Conservation (phyloP, 2,797 vertebrate genomes). For the Nyctalus aviator region DNA sequence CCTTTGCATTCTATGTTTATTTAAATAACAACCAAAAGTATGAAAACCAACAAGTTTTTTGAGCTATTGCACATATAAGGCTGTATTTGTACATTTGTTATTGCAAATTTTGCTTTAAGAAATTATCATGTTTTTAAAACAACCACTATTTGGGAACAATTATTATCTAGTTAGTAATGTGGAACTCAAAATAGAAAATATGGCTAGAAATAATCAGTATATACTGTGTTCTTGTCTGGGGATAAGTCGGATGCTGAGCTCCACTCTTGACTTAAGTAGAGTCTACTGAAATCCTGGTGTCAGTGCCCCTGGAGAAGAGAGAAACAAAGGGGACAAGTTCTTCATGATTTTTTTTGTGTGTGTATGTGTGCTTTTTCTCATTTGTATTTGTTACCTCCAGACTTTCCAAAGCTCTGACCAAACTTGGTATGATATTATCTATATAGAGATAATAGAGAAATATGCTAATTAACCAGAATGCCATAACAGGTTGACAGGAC, state of each 20-base stretch:
- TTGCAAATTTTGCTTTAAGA: constrained; percentile 20
- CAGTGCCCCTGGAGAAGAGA: not conserved
- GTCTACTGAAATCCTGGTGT: not conserved
- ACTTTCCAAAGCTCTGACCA: not conserved
- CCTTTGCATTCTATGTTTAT: not conserved
- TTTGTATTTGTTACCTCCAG: not conserved
- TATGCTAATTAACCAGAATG: too few species aligned
- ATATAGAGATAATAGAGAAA: too few species aligned
- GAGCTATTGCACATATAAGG: not conserved
- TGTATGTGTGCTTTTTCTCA: not conserved
- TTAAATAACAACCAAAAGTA: not conserved
- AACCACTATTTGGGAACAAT: not conserved
- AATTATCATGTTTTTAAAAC: not conserved
- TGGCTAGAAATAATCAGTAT: not conserved
- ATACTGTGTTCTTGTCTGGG: not conserved
- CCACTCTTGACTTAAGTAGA: not conserved
- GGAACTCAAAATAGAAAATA: constrained; percentile 15
- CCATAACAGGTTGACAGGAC: too few species aligned
- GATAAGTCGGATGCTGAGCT: not conserved
- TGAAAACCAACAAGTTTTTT: not conserved
- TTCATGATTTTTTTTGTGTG: not conserved
- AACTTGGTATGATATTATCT: not conserved
- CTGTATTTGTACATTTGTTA: not conserved
- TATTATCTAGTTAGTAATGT: not conserved
- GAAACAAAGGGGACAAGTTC: not conserved